These are phyloP conservation scores for Epinotia brunnichana DNA, from an alignment of 2,888 invertebrate species.

Conservation along the genomic window DNA sequence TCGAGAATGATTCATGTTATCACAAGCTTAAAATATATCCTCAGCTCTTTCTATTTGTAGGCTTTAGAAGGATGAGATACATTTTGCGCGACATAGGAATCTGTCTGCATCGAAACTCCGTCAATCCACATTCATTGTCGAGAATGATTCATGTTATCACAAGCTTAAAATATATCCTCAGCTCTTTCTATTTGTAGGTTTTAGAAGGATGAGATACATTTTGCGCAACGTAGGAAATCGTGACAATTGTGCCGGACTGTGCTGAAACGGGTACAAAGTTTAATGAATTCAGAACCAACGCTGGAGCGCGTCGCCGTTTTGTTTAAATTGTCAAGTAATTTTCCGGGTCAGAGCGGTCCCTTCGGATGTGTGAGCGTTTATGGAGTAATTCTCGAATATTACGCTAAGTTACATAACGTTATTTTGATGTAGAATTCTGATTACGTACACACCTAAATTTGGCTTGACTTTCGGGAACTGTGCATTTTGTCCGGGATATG, in stretches of 20 bases:
- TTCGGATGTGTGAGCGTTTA: constrained; percentile 15
- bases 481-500: no score
- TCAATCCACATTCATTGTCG: no score
- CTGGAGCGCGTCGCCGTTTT: constrained; percentile 33
- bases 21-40: neutral
- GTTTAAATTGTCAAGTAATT: constrained; percentile 50
- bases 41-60: no score
- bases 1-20: no score
- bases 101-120: no score
- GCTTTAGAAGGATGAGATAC: no score
- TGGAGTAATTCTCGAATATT: constrained; percentile 21
- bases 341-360: constrained; percentile 46
- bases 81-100: neutral
- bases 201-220: neutral
- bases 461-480: neutral
- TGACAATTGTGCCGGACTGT: neutral
- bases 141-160: no score
- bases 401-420: constrained; percentile 7
- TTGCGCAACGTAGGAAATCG: neutral
- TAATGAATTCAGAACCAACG: constrained; percentile 19
- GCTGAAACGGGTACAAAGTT: constrained; percentile 11
- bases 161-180: neutral
- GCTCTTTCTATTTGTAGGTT: no score
- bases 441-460: neutral
- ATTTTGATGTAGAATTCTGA: constrained; percentile 5